Percentiles rank a stretch among this genome's conserved stretches.
Evolutionary conservation across 1,140 invertebrate species (phyloP).

Genomic region (Drosophila virilis): DNA sequence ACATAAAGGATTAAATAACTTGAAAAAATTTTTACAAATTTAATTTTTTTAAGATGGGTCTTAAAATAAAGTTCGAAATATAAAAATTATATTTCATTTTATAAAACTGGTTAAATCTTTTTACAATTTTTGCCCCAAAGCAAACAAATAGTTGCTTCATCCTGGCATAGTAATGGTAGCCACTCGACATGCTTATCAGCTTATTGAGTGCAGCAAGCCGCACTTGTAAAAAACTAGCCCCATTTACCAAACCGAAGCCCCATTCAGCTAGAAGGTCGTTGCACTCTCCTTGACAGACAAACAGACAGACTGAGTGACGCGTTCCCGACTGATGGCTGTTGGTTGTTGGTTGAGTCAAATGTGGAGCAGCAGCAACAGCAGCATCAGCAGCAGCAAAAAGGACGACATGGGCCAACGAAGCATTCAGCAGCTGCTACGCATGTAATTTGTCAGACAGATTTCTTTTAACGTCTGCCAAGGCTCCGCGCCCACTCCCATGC

Average conservation of each 20-base stretch:
- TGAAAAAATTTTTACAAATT: too few species aligned
- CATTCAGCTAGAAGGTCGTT: conserved; percentile 17
- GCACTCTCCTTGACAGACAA: conserved; percentile 12
- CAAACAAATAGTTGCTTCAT: neutral
- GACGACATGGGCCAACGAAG: conserved; percentile 18
- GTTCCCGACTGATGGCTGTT: conserved; percentile 5
- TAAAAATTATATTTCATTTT: too few species aligned
- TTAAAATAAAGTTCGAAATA: too few species aligned
- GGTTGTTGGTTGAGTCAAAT: conserved; percentile 19
- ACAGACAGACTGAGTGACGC: conserved; percentile 21
- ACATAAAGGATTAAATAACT: too few species aligned
- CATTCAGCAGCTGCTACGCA: conserved; percentile 61
- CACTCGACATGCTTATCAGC: conserved; percentile 1
- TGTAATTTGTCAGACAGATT: conserved; percentile 81
- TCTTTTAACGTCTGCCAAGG: conserved; percentile 57
- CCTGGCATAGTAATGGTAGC: neutral
- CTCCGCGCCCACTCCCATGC: conserved; percentile 5
- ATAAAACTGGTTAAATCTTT: too few species aligned
- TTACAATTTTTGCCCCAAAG: too few species aligned
- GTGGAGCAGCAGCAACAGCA: conserved; percentile 16
- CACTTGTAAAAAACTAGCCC: conserved; percentile 8
- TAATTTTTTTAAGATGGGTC: too few species aligned
- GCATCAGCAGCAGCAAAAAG: conserved; percentile 30
- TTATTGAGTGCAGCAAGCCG: conserved; percentile 7
- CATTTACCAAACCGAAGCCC: conserved; percentile 14